phyloP scores from a whole-genome alignment of 2,113 vertebrate genomes.

The Ceuthmochares aereus region DNA sequence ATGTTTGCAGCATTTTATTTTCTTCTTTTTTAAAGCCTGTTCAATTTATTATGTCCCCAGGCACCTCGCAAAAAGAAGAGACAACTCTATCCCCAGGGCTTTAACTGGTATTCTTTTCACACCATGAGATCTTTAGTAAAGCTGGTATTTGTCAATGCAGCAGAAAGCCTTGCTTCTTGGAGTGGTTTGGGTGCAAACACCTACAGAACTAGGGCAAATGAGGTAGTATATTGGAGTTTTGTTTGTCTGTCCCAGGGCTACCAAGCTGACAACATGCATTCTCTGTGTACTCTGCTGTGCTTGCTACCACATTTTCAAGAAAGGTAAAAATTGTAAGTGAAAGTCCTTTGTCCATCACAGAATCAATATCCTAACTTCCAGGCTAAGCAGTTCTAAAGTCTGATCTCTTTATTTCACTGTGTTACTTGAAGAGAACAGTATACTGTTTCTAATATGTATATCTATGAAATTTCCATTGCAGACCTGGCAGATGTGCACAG shows the following conservation, averaged over 20 bases:
- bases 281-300: not conserved
- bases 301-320: not conserved
- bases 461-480: not conserved
- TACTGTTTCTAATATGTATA: not conserved
- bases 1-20: not conserved
- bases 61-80: not conserved
- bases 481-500: not conserved
- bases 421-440: not conserved
- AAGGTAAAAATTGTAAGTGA: not conserved
- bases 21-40: not conserved
- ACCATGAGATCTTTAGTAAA: not conserved
- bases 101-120: not conserved
- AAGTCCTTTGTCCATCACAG: not conserved
- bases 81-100: not conserved
- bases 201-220: not conserved
- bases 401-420: not conserved
- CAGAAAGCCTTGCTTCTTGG: not conserved
- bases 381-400: not conserved
- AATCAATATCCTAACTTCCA: not conserved
- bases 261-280: not conserved
- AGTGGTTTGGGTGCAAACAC: not conserved
- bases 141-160: not conserved
- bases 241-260: not conserved
- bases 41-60: not conserved
- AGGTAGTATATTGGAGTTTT: not conserved